Evolutionary conservation across 2,888 invertebrate genomes (phyloP), one percentile per base, ranked within the genome.

Genomic region (Orchesella flavescens): DNA sequence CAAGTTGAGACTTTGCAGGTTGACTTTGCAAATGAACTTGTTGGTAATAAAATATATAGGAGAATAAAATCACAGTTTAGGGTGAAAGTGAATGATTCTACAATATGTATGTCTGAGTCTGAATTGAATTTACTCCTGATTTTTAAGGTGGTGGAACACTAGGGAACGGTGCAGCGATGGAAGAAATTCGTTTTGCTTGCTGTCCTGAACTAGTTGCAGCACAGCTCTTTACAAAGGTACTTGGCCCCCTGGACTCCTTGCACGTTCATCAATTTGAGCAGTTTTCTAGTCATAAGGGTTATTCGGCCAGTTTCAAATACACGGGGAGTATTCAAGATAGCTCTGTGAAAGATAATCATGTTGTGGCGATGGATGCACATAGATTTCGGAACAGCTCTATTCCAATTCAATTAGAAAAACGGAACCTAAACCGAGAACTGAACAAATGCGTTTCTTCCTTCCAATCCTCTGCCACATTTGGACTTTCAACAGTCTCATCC

Each of bases 131-230:
- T 9, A n/a, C n/a, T n/a, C n/a, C n/a, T n/a, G n/a, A n/a, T 57
- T 57, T 7, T 12, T 12, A 5, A 61, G 61, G 98, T 0, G 98
- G 98, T 0, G 98, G 98, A 0, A 97, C 98, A 0, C 90, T 99
- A n/a, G 93, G 94, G 0, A 91, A 92, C 84, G 99, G 98, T 0
- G 95, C 95, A 89, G 98, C 98, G 0, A 98, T 98, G 90, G 99
- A 99, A 90, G 99, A 99, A 91, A 99, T 99, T 87, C 92, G 97
- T 68, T 98, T 98, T 90, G 93, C 96, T 15, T 95, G 97, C 86
- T 97, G 96, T 89, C 98, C 99, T 0, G 99, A 99, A 90, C 91
- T 98, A 89, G 92, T 99, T 86, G 91, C 96, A 7, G 93, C 96
- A 1, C 93, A 96, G 91, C 92, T 99, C 5, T 95, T 99, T 88